These are phyloP conservation scores for Hippasteria phrygiana DNA, from an alignment of 53 echinoderm and acorn worm species.

Conservation along the genomic window DNA sequence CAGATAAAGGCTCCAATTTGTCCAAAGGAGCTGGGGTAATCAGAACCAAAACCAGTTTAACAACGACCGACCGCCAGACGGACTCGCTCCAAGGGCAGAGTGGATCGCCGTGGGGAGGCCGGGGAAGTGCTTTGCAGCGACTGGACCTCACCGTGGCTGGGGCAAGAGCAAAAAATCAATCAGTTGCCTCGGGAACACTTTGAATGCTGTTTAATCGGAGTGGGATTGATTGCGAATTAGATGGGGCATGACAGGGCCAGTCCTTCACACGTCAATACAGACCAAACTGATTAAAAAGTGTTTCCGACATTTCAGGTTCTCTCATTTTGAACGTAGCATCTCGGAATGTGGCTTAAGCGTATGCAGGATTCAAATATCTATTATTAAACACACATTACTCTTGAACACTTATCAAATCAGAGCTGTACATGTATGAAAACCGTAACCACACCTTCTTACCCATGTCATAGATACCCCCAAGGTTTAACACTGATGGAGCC, in stretches of 20 bases:
- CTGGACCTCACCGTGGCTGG: too few relatives aligned
- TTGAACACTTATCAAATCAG: too few relatives aligned
- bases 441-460: too few relatives aligned
- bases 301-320: not conserved
- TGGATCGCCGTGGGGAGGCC: too few relatives aligned
- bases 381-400: too few relatives aligned
- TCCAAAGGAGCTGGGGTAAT: constrained; percentile 11
- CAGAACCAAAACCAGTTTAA: not conserved
- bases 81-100: too few relatives aligned
- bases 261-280: constrained; percentile 7
- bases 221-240: constrained; percentile 19
- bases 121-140: too few relatives aligned
- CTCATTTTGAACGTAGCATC: too few relatives aligned
- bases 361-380: too few relatives aligned
- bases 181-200: constrained; percentile 32
- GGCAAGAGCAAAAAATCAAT: constrained; percentile 36
- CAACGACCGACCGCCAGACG: not conserved
- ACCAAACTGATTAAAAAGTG: not conserved
- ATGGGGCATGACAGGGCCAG: constrained; percentile 14
- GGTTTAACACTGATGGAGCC: too few relatives aligned
- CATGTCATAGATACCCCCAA: too few relatives aligned
- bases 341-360: not conserved
- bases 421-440: too few relatives aligned
- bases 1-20: not conserved
- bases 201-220: constrained; percentile 29